Evolutionary conservation across 2,888 invertebrate species (phyloP).

Genomic region (Bedellia somnulentella): DNA sequence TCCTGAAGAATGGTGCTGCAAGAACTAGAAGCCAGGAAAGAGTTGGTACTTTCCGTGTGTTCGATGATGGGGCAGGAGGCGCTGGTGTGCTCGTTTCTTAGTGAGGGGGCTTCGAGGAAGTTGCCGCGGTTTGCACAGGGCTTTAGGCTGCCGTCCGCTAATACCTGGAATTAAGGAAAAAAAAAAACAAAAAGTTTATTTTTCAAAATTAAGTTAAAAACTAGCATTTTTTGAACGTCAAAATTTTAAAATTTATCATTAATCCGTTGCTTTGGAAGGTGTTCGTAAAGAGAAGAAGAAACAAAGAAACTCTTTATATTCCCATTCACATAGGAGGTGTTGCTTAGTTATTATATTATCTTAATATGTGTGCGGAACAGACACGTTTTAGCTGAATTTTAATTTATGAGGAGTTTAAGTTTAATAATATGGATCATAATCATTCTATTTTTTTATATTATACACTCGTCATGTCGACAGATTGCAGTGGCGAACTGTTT

Average conservation of each 20-base stretch:
- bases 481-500: no score
- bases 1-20: slow-evolving; percentile 6
- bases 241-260: no score
- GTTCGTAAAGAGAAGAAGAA: no score
- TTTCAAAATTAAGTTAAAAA: no score
- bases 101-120: slow-evolving; percentile 47
- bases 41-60: slow-evolving; percentile 22
- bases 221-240: no score
- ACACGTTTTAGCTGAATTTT: not conserved
- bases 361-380: not conserved
- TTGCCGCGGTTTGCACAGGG: slow-evolving; percentile 48
- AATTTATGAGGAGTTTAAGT: not conserved
- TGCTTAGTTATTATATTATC: no score
- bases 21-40: slow-evolving; percentile 9
- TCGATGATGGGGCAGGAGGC: slow-evolving; percentile 76
- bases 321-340: not conserved
- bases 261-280: no score
- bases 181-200: no score
- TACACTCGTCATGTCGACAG: no score
- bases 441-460: no score
- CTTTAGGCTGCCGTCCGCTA: slow-evolving; percentile 59
- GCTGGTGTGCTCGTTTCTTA: slow-evolving; percentile 55
- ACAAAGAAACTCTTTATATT: no score
- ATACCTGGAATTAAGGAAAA: slow-evolving; percentile 35
- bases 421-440: no score